Evolutionary conservation across 2,888 invertebrate species (phyloP).

Genomic region (Scrobipalpa costella): DNA sequence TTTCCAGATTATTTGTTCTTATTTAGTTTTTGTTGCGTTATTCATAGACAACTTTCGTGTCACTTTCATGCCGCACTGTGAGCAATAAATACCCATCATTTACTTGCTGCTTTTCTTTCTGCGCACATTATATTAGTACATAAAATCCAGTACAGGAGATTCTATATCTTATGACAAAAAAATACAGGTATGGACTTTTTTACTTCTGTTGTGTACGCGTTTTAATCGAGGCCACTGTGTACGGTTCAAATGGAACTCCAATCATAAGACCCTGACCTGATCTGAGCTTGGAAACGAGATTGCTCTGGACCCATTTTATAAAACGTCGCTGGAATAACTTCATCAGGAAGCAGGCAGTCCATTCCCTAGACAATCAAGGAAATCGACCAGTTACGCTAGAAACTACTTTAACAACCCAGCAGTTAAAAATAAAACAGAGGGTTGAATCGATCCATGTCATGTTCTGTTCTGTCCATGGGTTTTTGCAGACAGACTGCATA

Average conservation of each 20-base stretch:
- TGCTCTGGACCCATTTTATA: background rate
- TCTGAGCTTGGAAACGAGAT: background rate
- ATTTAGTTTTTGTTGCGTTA: background rate
- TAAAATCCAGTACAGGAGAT: too few species aligned
- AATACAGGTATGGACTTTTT: too few species aligned
- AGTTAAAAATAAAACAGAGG: slow-evolving; percentile 17
- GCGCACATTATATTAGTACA: too few species aligned
- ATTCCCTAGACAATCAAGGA: slow-evolving; percentile 8
- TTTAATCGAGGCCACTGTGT: too few species aligned
- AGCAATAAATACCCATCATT: too few species aligned
- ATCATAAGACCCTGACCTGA: background rate
- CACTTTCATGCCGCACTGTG: too few species aligned
- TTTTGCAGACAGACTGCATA: background rate
- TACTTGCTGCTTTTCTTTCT: too few species aligned
- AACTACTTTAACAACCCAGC: slow-evolving; percentile 13
- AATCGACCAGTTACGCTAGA: slow-evolving; percentile 15
- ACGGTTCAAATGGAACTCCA: too few species aligned
- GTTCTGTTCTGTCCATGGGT: background rate
- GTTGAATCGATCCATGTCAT: background rate
- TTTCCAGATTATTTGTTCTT: background rate
- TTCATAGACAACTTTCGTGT: too few species aligned
- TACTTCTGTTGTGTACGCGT: too few species aligned
- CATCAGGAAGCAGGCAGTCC: slow-evolving; percentile 2
- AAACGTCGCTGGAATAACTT: slow-evolving; percentile 7
- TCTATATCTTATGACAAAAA: too few species aligned